Evolutionary conservation across 2,113 vertebrate genomes (phyloP).

Genomic region (Tor tambroides): DNA sequence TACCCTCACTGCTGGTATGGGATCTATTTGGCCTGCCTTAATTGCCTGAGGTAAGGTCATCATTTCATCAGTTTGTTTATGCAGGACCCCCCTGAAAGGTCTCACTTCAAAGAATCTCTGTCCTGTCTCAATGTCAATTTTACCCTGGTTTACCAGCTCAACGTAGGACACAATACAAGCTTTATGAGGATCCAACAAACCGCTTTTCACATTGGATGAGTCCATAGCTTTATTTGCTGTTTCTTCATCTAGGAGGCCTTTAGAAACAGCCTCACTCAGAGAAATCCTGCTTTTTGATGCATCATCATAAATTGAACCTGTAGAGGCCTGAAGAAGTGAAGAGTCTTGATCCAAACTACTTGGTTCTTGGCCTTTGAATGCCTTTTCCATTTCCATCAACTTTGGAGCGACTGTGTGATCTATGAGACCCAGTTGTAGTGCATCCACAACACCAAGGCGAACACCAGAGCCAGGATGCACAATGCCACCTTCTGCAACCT

Average conservation of each 20-base stretch:
- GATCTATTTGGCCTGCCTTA: slow-evolving; percentile 76
- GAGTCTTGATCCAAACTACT: slow-evolving; percentile 74
- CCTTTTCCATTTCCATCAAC: slow-evolving; percentile 79
- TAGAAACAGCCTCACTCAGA: slow-evolving; percentile 74
- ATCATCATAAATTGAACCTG: slow-evolving; percentile 72
- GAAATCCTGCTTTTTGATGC: slow-evolving; percentile 74
- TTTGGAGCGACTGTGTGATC: slow-evolving; percentile 72
- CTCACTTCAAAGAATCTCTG: slow-evolving; percentile 87
- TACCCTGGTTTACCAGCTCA: slow-evolving; percentile 86
- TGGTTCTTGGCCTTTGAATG: slow-evolving; percentile 70
- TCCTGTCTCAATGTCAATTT: slow-evolving; percentile 88
- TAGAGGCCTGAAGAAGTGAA: slow-evolving; percentile 74
- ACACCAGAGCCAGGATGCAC: slow-evolving; percentile 87
- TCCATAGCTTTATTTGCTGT: slow-evolving; percentile 67
- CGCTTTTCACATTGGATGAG: slow-evolving; percentile 70
- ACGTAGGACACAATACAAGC: slow-evolving; percentile 82
- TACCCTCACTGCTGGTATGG: slow-evolving; percentile 75
- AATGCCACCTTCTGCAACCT: slow-evolving; percentile 89
- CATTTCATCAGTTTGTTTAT: slow-evolving; percentile 62
- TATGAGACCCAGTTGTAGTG: slow-evolving; percentile 80
- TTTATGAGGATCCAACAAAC: slow-evolving; percentile 81
- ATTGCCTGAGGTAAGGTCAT: slow-evolving; percentile 78
- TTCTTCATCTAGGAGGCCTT: slow-evolving; percentile 73
- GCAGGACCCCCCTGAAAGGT: slow-evolving; percentile 79
- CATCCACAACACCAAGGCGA: slow-evolving; percentile 83